Evolutionary conservation across 2,797 vertebrate genomes (phyloP), one percentile per base, ranked within the genome.

Genomic region (Taeniopygia guttata): DNA sequence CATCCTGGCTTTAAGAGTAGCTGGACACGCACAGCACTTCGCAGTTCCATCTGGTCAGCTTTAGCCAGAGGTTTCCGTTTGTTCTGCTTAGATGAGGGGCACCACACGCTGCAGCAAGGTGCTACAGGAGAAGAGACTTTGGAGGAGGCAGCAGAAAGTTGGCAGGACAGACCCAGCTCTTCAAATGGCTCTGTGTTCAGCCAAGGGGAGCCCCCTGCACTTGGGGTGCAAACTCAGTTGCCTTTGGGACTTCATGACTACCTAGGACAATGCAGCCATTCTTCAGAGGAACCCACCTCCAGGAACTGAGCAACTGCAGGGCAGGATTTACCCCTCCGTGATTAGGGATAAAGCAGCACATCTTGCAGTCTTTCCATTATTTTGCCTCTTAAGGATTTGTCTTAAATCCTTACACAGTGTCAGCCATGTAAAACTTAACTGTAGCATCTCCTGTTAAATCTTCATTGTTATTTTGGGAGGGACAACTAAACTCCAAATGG

Each of bases 231-330:
- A 68, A 90, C 7, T 49, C 46, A 52, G 9, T 9, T 76, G n/a
- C 17, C 17, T 67, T 74, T 0, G 0, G 25, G n/a, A 58, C 20
- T 60, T 26, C n/a, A 38, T 1, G 1, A 42, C 32, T 51, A 22
- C 26, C 55, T 56, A 30, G 6, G 18, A 72, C 25, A 43, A 32
- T 1, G 1, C 5, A 5, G 18, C 27, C 6, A 2, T 64, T 42
- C 43, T 81, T 49, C 38, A 63, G 2, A 3, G 32, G 11, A 83
- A 12, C 27, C 23, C 5, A 5, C 2, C 18, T 13, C 3, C 17
- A 54, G 54, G 9, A 87, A 18, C 20, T 59, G 27, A 82, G 25
- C 20, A 84, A 17, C 34, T 70, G 19, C 34, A 67, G 20, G 29
- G 8, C 49, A 84, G 58, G 52, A 51, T 79, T 78, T 74, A 72